Evolutionary conservation across 2,888 invertebrate species (phyloP), one percentile per base, ranked within the genome.

Genomic region (Apeira syringaria): DNA sequence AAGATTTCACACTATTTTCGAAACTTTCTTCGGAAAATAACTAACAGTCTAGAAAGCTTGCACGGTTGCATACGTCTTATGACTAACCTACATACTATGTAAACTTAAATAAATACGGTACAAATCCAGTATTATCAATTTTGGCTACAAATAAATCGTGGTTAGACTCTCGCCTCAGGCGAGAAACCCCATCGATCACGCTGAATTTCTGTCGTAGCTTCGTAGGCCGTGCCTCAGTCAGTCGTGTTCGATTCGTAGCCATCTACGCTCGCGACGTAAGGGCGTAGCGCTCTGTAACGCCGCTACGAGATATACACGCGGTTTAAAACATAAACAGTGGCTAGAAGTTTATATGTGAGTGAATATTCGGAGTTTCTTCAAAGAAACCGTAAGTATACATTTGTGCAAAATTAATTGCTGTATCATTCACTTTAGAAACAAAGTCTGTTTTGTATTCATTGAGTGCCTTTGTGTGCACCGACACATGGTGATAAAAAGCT

Each of bases 221-320:
- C 49, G 64, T 61, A 62, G 56, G 47, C 59, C 30, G 34, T 5
- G 38, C 45, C 27, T 35, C 31, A 37, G 25, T 43, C 80, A 85
- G 85, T 85, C 74, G 73, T 58, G 68, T 60, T 63, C 60, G 59
- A 67, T 41, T 61, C 74, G 77, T 77, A 81, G 84, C 61, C 53
- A 55, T 69, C 75, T 77, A 75, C 84, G 72, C 43, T 60, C 74
- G 76, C 76, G 80, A 83, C 54, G 70, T 75, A 76, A 75, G 83
- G 72, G 47, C 42, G 82, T 82, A 76, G 72, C 70, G 29, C 50
- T 24, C 63, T 7, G 61, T 67, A 68, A 56, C 60, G 13, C 26
- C 8, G 56, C 63, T 64, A 67, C 65, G 60, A 40, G 32, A 28
- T 30, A 34, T 40, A 40, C 56, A 44, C 55, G 56, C 53, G 57